phyloP scores from a whole-genome alignment of 2,888 invertebrate genomes.

The Pharmacophagus antenor region DNA sequence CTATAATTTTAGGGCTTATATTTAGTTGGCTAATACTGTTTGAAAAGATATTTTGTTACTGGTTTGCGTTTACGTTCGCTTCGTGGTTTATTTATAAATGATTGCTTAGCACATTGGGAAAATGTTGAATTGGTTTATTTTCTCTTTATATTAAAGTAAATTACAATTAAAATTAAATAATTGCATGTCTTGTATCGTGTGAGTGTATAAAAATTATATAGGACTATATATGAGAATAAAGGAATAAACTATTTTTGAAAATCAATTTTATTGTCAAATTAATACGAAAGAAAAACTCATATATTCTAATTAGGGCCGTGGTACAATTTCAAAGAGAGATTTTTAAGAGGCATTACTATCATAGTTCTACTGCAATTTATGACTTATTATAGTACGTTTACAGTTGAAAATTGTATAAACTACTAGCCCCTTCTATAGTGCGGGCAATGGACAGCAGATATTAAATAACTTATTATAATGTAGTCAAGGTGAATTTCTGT shows the following conservation, averaged over 20 bases:
- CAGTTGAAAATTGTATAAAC: constrained; percentile 9
- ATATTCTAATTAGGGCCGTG: background rate
- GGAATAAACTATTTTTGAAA: background rate
- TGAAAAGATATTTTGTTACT: constrained; percentile 23
- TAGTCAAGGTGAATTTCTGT: constrained; percentile 21
- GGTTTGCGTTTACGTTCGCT: constrained; percentile 15
- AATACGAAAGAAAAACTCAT: background rate
- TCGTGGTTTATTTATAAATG: constrained; percentile 30
- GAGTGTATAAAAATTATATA: background rate
- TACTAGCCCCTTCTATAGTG: background rate
- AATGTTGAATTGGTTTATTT: constrained; percentile 17
- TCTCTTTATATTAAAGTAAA: constrained; percentile 1
- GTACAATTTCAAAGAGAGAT: background rate
- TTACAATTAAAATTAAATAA: background rate
- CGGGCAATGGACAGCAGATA: constrained; percentile 10
- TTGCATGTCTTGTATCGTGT: background rate
- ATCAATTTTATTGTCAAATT: background rate
- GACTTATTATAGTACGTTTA: background rate
- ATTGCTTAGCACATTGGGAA: constrained; percentile 24
- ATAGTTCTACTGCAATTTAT: background rate
- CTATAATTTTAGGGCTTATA: constrained; percentile 1
- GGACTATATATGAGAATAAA: no score
- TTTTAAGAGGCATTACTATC: background rate
- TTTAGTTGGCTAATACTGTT: constrained; percentile 8
- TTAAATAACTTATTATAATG: constrained; percentile 19